Evolutionary conservation across 1,140 invertebrate genomes (phyloP).

Genomic region (Listronotus bonariensis): DNA sequence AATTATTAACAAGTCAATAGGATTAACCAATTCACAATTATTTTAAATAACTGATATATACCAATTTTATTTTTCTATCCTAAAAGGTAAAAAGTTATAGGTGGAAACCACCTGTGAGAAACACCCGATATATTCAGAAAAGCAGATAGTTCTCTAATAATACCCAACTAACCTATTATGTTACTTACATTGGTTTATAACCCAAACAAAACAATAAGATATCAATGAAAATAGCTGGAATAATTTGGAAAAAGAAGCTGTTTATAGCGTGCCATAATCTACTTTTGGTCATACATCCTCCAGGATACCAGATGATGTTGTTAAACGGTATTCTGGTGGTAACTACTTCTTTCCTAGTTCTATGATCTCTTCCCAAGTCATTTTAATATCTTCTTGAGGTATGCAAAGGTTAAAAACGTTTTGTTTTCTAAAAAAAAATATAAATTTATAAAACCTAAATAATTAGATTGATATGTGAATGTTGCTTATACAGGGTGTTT

Average conservation of each 20-base stretch:
- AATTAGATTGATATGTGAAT: too few species aligned
- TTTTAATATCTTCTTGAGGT: conserved; percentile 68
- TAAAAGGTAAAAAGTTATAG: too few species aligned
- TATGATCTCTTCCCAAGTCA: conserved; percentile 81
- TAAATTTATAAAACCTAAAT: too few species aligned
- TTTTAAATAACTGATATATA: too few species aligned
- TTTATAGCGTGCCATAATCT: conserved; percentile 76
- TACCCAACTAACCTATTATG: not conserved
- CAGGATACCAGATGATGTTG: conserved; percentile 82
- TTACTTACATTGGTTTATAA: conserved; percentile 79
- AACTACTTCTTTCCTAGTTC: conserved; percentile 76
- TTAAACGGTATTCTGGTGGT: conserved; percentile 74
- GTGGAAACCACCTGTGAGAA: too few species aligned
- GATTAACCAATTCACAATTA: too few species aligned
- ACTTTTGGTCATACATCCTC: conserved; percentile 83
- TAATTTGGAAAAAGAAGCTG: conserved; percentile 79
- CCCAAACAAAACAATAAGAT: conserved; percentile 74
- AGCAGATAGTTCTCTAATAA: not conserved
- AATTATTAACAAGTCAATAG: too few species aligned
- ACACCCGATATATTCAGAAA: not conserved
- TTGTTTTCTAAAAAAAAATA: conserved; percentile 15
- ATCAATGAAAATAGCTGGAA: conserved; percentile 84
- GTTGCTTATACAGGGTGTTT: too few species aligned
- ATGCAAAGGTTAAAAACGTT: conserved; percentile 27
- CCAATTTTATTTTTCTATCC: too few species aligned